Percentiles rank a stretch among this genome's conserved stretches.
Conservation (phyloP, 2,888 invertebrate species). For the Leptinotarsa juncta region DNA sequence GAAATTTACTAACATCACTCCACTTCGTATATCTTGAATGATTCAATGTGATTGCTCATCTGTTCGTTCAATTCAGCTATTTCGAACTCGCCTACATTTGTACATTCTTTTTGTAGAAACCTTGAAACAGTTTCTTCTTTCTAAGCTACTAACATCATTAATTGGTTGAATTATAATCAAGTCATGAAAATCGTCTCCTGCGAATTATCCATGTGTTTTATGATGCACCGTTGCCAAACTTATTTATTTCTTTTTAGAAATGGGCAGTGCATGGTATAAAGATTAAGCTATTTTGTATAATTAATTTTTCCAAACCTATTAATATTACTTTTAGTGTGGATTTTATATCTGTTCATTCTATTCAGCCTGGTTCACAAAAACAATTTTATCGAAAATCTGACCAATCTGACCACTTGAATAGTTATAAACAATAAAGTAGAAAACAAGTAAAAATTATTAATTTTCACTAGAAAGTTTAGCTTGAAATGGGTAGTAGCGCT, state of each 20-base stretch:
- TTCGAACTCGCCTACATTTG: constrained; percentile 34
- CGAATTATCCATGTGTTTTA: constrained; percentile 21
- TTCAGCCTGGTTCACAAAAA: no score
- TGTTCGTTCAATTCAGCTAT: not conserved
- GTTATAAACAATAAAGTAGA: no score
- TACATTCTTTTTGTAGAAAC: constrained; percentile 36
- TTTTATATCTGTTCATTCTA: no score
- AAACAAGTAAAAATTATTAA: no score
- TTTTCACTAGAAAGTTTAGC: no score
- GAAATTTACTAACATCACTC: not conserved
- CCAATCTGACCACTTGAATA: no score
- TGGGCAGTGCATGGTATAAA: not conserved
- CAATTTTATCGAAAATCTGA: no score
- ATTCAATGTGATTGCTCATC: not conserved
- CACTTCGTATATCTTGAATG: constrained; percentile 3
- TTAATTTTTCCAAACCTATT: no score
- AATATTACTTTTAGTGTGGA: no score
- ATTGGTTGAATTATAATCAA: constrained; percentile 38
- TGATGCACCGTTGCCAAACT: constrained; percentile 9
- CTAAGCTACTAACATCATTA: constrained; percentile 37
- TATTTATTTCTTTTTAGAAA: not conserved
- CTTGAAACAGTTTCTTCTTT: constrained; percentile 38
- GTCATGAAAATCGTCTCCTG: constrained; percentile 30
- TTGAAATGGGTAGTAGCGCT: no score
- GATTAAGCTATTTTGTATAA: not conserved